These are phyloP conservation scores for Teleiodes luculella DNA, from an alignment of 2,888 invertebrate species.

Conservation along the genomic window DNA sequence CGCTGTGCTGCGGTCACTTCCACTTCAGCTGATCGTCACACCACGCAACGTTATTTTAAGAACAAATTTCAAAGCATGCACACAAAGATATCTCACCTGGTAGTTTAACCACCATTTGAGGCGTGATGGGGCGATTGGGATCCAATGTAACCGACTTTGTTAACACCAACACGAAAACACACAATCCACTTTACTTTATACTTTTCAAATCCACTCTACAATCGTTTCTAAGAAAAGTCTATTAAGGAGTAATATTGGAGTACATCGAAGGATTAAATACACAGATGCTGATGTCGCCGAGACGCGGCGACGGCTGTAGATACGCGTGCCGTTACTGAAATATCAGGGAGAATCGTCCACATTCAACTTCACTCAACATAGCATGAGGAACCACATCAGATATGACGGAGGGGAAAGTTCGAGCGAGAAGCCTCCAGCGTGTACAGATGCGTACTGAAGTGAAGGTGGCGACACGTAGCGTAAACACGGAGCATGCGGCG, in stretches of 20 bases:
- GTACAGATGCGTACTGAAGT: constrained; percentile 58
- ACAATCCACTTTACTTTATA: constrained; percentile 63
- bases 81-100: constrained; percentile 57
- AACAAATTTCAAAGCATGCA: constrained; percentile 1
- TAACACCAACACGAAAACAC: constrained; percentile 69
- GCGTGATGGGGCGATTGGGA: constrained; percentile 68
- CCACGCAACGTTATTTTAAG: background rate
- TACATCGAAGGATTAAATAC: constrained; percentile 74
- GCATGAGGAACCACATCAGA: constrained; percentile 62
- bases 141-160: constrained; percentile 73
- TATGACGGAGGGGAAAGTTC: constrained; percentile 76
- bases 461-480: constrained; percentile 31
- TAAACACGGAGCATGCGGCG: constrained; percentile 33
- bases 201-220: constrained; percentile 76
- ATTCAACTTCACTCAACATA: constrained; percentile 71
- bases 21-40: too few species aligned
- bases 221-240: too few species aligned
- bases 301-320: constrained; percentile 51
- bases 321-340: constrained; percentile 59
- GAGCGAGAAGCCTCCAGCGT: constrained; percentile 49
- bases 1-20: background rate
- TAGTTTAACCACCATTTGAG: constrained; percentile 77
- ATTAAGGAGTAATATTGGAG: too few species aligned
- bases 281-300: constrained; percentile 64
- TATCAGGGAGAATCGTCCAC: constrained; percentile 68